Evolutionary conservation across 2,888 invertebrate species (phyloP).

Genomic region (Alcis repandata): DNA sequence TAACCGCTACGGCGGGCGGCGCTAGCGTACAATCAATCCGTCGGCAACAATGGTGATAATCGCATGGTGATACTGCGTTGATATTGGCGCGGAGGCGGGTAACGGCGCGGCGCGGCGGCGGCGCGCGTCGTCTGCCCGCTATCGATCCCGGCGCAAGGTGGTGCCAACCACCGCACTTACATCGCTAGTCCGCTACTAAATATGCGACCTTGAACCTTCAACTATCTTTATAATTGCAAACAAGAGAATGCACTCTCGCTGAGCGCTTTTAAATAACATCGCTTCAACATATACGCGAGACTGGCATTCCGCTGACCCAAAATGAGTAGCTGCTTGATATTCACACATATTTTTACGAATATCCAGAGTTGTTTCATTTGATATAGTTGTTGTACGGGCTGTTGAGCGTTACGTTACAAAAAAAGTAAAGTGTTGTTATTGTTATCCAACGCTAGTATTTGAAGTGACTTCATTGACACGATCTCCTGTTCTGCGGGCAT

Average conservation of each 20-base stretch:
- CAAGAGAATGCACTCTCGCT: slow-evolving; percentile 55
- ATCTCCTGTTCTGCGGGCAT: background rate
- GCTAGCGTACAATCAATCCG: slow-evolving; percentile 54
- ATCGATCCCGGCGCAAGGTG: slow-evolving; percentile 79
- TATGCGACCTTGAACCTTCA: slow-evolving; percentile 80
- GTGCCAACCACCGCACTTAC: slow-evolving; percentile 71
- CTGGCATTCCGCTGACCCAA: background rate
- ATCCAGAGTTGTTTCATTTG: no score
- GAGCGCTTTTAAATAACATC: slow-evolving; percentile 5
- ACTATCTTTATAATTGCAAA: slow-evolving; percentile 67
- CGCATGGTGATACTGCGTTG: slow-evolving; percentile 63
- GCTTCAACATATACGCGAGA: background rate
- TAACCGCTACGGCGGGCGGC: slow-evolving; percentile 53
- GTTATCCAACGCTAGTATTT: no score
- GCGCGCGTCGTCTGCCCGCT: slow-evolving; percentile 78
- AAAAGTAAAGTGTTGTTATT: no score
- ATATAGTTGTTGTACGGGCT: no score
- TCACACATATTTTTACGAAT: background rate
- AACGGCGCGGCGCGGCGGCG: slow-evolving; percentile 67
- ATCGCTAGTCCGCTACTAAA: slow-evolving; percentile 68
- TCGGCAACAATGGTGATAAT: slow-evolving; percentile 66
- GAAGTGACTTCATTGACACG: background rate
- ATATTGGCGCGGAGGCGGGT: slow-evolving; percentile 61
- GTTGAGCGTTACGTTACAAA: background rate
- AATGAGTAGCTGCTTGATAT: background rate